Base-by-base conservation (phyloP, 2,888 invertebrate genomes). In the Hanleya hanleyi region DNA sequence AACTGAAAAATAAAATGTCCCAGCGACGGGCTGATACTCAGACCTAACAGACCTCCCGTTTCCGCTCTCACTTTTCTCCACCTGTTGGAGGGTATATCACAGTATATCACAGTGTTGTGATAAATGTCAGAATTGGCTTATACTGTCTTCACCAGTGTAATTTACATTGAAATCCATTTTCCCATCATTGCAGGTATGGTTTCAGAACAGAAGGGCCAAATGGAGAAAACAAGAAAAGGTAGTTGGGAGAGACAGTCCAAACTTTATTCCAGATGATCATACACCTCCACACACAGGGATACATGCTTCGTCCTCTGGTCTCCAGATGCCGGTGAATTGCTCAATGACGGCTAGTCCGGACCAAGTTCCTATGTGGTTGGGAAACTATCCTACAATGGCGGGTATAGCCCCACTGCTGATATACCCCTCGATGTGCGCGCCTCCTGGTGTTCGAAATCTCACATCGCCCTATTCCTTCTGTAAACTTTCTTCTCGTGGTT, bases 161-260 rank as follows among this genome's bases (percentile, higher is more conserved):
- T n/a, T n/a, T n/a, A n/a, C n/a, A n/a, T n/a, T n/a, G n/a, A n/a
- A n/a, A n/a, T n/a, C n/a, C n/a, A n/a, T n/a, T n/a, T n/a, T n/a
- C n/a, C n/a, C n/a, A n/a, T n/a, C n/a, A n/a, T 29, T 29, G 22
- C 57, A 57, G 57, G 57, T 57, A 3, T 57, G 57, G 57, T 57
- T 57, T 57, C 57, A 57, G 57, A 57, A 57, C 57, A 57, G 57
- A 57, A 18, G 57, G 29, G 57, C 57, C 32, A 57, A 57, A 57
- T 57, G 57, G 57, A 57, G 57, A 29, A 57, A 57, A 26, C 57
- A 57, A 57, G 57, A 57, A 29, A 57, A 57, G n/a, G n/a, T n/a
- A 57, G 15, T 29, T 26, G 57, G 22, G 15, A 2, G 26, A 4
- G 57, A 57, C 12, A 18, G 57, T 29, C 15, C 29, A 22, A 15